Evolutionary conservation across 1,140 invertebrate species (phyloP).

Genomic region (Lordiphosa collinella): DNA sequence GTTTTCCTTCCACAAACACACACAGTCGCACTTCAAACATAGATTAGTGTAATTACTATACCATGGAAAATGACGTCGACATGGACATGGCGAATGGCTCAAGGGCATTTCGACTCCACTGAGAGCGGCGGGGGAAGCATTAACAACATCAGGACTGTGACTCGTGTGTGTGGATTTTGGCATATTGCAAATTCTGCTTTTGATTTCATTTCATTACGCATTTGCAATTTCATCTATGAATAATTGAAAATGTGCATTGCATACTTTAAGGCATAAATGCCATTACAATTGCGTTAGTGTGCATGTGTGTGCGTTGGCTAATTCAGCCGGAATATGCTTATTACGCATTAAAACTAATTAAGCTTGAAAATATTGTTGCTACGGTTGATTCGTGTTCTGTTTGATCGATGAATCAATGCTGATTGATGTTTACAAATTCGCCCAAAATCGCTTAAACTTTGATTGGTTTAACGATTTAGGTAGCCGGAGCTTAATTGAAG

Average conservation of each 20-base stretch:
- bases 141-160: constrained; percentile 16
- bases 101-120: constrained; percentile 59
- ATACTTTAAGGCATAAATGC: constrained; percentile 67
- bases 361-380: constrained; percentile 43
- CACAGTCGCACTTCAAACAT: constrained; percentile 31
- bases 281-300: constrained; percentile 43
- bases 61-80: constrained; percentile 56
- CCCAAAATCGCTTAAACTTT: constrained; percentile 1
- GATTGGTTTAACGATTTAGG: not conserved
- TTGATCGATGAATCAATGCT: constrained; percentile 7
- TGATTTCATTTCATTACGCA: constrained; percentile 72
- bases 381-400: not conserved
- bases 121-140: constrained; percentile 15
- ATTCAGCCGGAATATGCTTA: constrained; percentile 68
- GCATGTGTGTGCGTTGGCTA: constrained; percentile 45
- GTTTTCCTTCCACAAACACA: constrained; percentile 14
- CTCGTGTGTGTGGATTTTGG: constrained; percentile 11
- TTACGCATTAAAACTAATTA: constrained; percentile 73
- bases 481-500: not conserved
- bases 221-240: constrained; percentile 69
- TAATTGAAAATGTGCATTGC: constrained; percentile 66
- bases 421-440: not conserved
- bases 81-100: constrained; percentile 56
- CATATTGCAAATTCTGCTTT: constrained; percentile 58
- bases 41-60: constrained; percentile 69